Evolutionary conservation across 1,140 invertebrate genomes (phyloP), one percentile per base, ranked within the genome.

Genomic region (Diplogasteroides magnus): DNA sequence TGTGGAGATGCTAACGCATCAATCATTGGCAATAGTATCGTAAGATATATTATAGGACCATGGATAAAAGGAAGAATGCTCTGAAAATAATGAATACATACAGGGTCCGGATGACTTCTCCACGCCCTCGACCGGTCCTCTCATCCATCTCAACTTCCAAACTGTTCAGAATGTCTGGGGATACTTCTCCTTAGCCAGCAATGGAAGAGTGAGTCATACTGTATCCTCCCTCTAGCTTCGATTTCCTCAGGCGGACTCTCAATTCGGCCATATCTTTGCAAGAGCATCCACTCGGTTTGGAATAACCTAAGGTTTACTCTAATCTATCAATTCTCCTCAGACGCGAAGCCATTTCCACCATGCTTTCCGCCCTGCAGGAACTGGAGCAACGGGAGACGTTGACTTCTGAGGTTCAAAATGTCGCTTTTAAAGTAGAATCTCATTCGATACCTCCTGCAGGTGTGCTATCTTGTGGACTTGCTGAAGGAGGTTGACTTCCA

Each of bases 121-220:
- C 63, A 72, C 72, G 32, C 74, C 74, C 37, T 73, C 73, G 1
- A 63, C 74, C 1, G 71, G 74, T 28, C 2, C 27, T 48, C 55
- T 71, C 31, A n/a, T n/a, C n/a, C n/a, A n/a, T n/a, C n/a, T n/a
- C n/a, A n/a, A n/a, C n/a, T n/a, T n/a, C n/a, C n/a, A n/a, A n/a
- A n/a, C n/a, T n/a, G n/a, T n/a, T n/a, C n/a, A n/a, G n/a, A 64
- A 98, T 83, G 96, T 98, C 1, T 99, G 97, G 97, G 97, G 95
- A 19, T 99, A 99, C 84, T 99, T 99, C 86, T 97, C 93, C 76
- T 95, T 99, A 6, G 91, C 92, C 0, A 94, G 94, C 0, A 93
- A 93, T 0, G 96, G 96, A 1, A 96, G 95, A 19, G 86, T 99
- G n/a, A n/a, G n/a, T n/a, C n/a, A n/a, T n/a, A n/a, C n/a, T n/a